Percentiles rank a stretch among this genome's conserved stretches.
Conservation (phyloP, 2,113 vertebrate species). For the Panthera tigris region DNA sequence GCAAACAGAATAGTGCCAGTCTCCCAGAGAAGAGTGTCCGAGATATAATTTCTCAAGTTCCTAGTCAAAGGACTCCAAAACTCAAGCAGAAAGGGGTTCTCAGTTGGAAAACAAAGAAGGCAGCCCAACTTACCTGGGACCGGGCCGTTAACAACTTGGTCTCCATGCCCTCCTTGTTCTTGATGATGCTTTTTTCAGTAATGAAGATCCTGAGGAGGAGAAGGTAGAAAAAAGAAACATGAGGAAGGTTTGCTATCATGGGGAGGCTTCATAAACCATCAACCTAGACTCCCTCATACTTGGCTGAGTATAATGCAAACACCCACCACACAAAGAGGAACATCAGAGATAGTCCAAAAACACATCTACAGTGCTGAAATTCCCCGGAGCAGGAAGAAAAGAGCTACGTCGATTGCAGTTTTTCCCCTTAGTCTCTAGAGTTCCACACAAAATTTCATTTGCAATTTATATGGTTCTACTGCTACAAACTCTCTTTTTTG, state of each 20-base stretch:
- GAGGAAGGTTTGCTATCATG: neutral
- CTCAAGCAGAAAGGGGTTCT: neutral
- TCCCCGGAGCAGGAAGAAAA: neutral
- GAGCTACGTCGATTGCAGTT: neutral
- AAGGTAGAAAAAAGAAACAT: constrained; percentile 17
- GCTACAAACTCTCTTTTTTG: neutral
- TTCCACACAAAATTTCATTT: neutral
- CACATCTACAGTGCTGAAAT: neutral
- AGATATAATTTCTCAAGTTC: neutral
- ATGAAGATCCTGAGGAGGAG: neutral
- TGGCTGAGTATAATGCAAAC: neutral
- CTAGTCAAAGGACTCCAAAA: neutral
- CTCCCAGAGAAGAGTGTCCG: neutral
- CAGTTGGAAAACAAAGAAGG: neutral
- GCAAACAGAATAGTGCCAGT: neutral
- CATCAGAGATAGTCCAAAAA: neutral
- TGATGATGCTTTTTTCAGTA: neutral
- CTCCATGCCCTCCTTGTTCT: constrained; percentile 35
- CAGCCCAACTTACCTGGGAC: constrained; percentile 26
- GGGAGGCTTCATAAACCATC: neutral
- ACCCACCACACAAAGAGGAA: neutral
- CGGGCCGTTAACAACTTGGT: neutral
- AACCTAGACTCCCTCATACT: neutral
- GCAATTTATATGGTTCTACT: neutral
- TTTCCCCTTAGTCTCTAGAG: neutral